phyloP scores from a whole-genome alignment of 2,888 invertebrate species.

The Himalopsyche japonica region DNA sequence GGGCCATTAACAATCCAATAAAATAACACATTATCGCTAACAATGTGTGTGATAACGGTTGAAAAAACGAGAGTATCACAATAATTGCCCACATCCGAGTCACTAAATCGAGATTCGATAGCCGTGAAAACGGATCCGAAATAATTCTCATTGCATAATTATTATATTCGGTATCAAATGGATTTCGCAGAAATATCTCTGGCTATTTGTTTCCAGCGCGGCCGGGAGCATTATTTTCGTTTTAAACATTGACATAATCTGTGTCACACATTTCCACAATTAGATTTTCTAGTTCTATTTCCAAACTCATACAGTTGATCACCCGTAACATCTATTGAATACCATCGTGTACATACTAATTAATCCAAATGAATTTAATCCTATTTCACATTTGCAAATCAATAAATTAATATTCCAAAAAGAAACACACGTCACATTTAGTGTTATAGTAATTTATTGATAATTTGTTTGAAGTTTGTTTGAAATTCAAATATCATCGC shows the following conservation, averaged over 20 bases:
- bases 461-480: too few relatives aligned
- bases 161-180: background rate
- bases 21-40: background rate
- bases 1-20: too few relatives aligned
- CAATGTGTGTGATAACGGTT: background rate
- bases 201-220: constrained; percentile 5
- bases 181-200: background rate
- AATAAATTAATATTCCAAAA: too few relatives aligned
- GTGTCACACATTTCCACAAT: constrained; percentile 12
- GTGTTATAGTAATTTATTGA: too few relatives aligned
- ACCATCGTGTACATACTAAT: too few relatives aligned
- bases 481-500: too few relatives aligned
- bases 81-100: background rate
- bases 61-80: background rate
- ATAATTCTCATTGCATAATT: background rate
- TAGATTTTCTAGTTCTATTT: constrained; percentile 9
- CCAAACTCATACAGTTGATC: constrained; percentile 7
- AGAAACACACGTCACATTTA: too few relatives aligned
- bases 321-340: background rate
- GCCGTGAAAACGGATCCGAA: background rate
- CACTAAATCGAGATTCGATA: background rate
- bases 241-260: constrained; percentile 12
- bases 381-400: too few relatives aligned
- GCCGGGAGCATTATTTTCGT: constrained; percentile 11
- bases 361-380: too few relatives aligned